A percentile compares a stretch with the other conserved stretches of the same genome.
phyloP scores from a whole-genome alignment of 1,140 invertebrate genomes.

The Cyclina sinensis region DNA sequence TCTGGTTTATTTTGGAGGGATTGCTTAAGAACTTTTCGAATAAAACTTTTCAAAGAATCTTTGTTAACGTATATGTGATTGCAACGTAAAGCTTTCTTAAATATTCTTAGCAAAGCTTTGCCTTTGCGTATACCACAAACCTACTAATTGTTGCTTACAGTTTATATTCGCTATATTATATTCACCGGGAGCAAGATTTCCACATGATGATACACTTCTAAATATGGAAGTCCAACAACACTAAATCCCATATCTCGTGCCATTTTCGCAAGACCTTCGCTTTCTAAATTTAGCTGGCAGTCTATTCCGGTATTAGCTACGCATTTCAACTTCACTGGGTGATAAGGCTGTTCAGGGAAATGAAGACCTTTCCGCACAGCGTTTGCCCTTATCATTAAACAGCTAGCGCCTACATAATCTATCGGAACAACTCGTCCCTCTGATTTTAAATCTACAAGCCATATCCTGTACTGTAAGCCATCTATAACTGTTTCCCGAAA shows the following conservation, averaged over 20 bases:
- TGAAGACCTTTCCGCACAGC: conserved; percentile 80
- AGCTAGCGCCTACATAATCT: conserved; percentile 84
- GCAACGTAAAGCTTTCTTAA: no score
- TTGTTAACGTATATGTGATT: no score
- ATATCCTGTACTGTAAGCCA: conserved; percentile 73
- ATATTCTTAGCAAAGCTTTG: no score
- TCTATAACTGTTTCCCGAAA: conserved; percentile 82
- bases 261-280: conserved; percentile 83
- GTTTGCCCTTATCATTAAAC: conserved; percentile 75
- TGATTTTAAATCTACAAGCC: conserved; percentile 77
- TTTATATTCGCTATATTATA: no score
- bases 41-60: no score
- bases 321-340: no score
- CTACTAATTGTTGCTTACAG: no score
- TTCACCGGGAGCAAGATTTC: no score
- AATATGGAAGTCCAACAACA: conserved; percentile 81
- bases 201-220: conserved; percentile 80
- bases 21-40: no score
- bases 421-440: conserved; percentile 82
- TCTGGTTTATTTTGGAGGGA: no score
- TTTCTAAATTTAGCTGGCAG: conserved; percentile 83
- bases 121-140: no score
- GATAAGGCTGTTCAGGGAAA: conserved; percentile 81
- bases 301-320: no score
- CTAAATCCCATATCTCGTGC: conserved; percentile 79